A percentile compares a stretch with the other conserved stretches of the same genome.
These are phyloP conservation scores for Trogon melanurus DNA, from an alignment of 2,113 vertebrate genomes.

Conservation along the genomic window DNA sequence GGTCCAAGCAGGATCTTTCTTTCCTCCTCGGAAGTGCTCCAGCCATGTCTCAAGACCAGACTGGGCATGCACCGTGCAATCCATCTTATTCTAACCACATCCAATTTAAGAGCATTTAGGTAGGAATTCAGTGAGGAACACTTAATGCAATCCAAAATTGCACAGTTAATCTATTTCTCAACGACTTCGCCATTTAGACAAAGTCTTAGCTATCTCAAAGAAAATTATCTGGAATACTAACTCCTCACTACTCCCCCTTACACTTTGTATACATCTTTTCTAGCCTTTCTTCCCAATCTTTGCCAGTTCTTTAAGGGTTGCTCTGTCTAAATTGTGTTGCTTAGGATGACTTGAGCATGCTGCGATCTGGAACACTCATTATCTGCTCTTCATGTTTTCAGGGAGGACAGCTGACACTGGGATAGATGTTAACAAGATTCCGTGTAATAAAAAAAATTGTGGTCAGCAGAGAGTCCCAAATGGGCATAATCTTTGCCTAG, in stretches of 20 bases:
- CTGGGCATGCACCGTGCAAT: accelerated
- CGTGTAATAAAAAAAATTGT: background rate
- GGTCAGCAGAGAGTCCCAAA: background rate
- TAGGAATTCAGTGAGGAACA: background rate
- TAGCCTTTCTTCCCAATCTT: background rate
- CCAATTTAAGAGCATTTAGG: background rate
- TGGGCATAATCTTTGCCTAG: background rate
- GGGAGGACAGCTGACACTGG: background rate
- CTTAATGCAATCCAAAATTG: background rate
- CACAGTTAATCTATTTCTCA: background rate
- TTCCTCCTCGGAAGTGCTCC: background rate
- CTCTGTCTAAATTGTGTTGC: background rate
- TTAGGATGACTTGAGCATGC: background rate
- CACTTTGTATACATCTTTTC: background rate
- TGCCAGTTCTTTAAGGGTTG: background rate
- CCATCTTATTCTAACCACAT: background rate
- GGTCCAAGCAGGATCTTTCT: background rate
- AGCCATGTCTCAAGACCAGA: no score
- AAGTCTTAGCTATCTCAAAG: background rate
- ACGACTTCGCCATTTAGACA: background rate
- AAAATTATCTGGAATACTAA: background rate
- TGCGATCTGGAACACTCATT: background rate
- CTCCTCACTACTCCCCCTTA: background rate
- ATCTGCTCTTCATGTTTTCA: background rate
- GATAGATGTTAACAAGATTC: background rate